Conservation (phyloP, 1,140 invertebrate species). For the Papilio aristodemus region DNA sequence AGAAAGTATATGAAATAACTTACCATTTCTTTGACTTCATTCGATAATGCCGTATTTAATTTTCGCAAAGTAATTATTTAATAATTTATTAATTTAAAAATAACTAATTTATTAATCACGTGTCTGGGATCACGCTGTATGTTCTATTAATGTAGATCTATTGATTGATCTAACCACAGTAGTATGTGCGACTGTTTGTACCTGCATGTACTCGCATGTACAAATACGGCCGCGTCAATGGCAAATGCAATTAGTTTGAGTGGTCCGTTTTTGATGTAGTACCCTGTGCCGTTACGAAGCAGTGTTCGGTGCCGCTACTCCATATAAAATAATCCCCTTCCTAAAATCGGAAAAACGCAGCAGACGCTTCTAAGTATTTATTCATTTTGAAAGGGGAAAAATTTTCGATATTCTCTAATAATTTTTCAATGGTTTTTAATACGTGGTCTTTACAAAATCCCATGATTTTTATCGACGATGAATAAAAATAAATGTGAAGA, state of each 20-base stretch:
- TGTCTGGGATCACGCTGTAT: not conserved
- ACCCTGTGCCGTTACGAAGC: conserved; percentile 50
- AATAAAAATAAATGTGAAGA: too few relatives aligned
- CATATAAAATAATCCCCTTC: conserved; percentile 57
- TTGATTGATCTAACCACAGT: conserved; percentile 4
- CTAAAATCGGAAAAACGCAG: conserved; percentile 32
- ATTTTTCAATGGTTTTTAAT: not conserved
- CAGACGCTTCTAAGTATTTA: conserved; percentile 18
- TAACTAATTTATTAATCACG: too few relatives aligned
- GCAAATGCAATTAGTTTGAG: conserved; percentile 77
- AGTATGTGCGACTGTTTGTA: not conserved
- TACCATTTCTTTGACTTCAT: too few relatives aligned
- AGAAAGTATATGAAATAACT: too few relatives aligned
- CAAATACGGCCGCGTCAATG: conserved; percentile 66
- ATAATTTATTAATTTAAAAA: too few relatives aligned
- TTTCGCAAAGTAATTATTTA: too few relatives aligned
- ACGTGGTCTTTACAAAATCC: not conserved
- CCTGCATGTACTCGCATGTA: conserved; percentile 40
- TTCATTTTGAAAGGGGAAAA: conserved; percentile 18
- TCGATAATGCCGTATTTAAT: too few relatives aligned
- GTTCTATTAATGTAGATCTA: conserved; percentile 24
- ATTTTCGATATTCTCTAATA: not conserved
- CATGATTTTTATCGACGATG: not conserved
- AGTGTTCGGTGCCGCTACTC: conserved; percentile 49
- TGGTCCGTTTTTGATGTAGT: conserved; percentile 78